phyloP scores from a whole-genome alignment of 2,797 vertebrate genomes.

The Morelia viridis region DNA sequence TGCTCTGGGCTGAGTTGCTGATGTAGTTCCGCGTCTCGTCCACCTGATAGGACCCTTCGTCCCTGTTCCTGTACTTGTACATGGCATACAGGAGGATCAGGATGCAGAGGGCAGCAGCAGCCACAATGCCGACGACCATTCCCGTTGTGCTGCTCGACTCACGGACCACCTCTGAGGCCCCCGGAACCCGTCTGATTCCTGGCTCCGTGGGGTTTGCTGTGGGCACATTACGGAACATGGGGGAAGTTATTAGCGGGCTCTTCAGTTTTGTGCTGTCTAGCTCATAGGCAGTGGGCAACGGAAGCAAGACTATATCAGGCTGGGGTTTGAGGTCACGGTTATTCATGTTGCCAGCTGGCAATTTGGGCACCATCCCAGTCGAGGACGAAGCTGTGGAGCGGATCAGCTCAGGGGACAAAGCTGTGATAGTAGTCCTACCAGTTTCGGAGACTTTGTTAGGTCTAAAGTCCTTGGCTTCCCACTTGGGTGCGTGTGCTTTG shows the following conservation, averaged over 20 bases:
- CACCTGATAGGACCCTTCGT: constrained; percentile 99
- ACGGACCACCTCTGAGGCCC: constrained; percentile 98
- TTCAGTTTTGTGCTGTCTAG: constrained; percentile 98
- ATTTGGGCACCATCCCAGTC: constrained; percentile 92
- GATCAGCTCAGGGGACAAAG: constrained; percentile 91
- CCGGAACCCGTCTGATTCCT: constrained; percentile 97
- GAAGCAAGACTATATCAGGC: constrained; percentile 96
- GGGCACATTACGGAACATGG: constrained; percentile 99
- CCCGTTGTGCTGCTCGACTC: constrained; percentile 99
- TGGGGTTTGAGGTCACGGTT: constrained; percentile 97
- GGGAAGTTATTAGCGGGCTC: constrained; percentile 99
- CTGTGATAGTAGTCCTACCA: constrained; percentile 94
- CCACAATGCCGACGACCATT: constrained; percentile 99
- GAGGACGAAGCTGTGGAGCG: constrained; percentile 89
- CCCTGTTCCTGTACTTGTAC: constrained; percentile 99
- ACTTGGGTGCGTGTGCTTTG: constrained; percentile 97
- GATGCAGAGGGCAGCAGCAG: constrained; percentile 99
- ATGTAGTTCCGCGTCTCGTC: constrained; percentile 99
- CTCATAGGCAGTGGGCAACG: constrained; percentile 99
- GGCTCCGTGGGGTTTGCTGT: constrained; percentile 99
- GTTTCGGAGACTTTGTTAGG: constrained; percentile 96
- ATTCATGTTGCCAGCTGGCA: constrained; percentile 97
- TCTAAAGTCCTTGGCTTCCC: constrained; percentile 99
- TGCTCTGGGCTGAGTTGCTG: constrained; percentile 99
- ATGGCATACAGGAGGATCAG: constrained; percentile 99